Conservation (phyloP, 2,113 vertebrate species). For the Sturnira hondurensis region DNA sequence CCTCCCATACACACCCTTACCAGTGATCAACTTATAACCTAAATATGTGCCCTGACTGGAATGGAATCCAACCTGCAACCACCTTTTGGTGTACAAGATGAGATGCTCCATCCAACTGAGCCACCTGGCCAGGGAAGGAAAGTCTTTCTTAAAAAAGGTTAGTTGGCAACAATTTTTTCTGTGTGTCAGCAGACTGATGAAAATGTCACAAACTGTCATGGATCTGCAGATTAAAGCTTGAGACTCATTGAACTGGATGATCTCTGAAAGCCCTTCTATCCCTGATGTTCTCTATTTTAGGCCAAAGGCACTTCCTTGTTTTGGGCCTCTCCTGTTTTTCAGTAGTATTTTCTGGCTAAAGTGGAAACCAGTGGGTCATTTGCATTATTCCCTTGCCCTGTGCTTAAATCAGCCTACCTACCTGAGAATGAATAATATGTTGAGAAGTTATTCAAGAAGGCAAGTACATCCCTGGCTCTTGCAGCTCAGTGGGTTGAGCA, state of each 20-base stretch:
- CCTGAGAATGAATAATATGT: constrained; percentile 5
- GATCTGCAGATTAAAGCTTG: not conserved
- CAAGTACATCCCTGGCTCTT: not conserved
- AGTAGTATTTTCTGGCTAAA: constrained; percentile 19
- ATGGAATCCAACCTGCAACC: no score
- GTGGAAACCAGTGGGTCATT: constrained; percentile 3
- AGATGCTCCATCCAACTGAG: no score
- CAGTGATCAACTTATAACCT: no score
- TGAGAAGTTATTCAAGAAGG: constrained; percentile 18
- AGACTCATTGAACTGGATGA: not conserved
- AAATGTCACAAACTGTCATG: constrained; percentile 32
- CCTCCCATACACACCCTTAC: no score
- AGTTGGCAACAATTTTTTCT: constrained; percentile 32
- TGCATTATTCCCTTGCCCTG: not conserved
- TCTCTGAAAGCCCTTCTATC: constrained; percentile 1
- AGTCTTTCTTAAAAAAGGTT: constrained; percentile 5
- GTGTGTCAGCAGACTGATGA: not conserved
- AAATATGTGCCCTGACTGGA: no score
- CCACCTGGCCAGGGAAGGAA: not conserved
- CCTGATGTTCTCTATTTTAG: constrained; percentile 23
- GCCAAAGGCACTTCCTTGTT: not conserved
- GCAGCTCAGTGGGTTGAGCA: no score
- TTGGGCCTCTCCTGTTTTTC: not conserved
- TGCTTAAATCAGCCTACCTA: constrained; percentile 15
- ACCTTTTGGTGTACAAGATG: no score